A percentile compares a stretch with the other conserved stretches of the same genome.
These are phyloP conservation scores for Neolamprologus fasciatus DNA, from an alignment of 2,113 vertebrate species.

Conservation along the genomic window DNA sequence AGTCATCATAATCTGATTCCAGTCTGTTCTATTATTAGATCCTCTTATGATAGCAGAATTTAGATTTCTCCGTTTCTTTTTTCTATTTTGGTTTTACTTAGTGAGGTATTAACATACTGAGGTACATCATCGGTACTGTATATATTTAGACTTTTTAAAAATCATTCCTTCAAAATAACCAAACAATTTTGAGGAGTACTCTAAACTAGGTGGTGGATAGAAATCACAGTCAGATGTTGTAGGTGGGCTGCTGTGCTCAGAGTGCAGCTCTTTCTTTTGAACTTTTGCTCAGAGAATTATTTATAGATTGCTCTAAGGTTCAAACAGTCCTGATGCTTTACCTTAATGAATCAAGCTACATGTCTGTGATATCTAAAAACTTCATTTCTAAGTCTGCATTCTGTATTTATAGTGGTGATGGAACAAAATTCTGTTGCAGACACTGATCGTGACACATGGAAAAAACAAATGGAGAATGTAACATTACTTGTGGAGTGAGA, in stretches of 20 bases:
- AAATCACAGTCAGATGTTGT: neutral
- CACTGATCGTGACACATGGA: neutral
- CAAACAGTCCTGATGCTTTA: neutral
- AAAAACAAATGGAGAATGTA: neutral
- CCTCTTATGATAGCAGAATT: neutral
- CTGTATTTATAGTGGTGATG: neutral
- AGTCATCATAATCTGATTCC: neutral
- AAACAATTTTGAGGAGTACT: neutral
- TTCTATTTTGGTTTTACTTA: neutral
- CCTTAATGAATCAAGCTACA: neutral
- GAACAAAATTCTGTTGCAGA: neutral
- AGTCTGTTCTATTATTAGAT: neutral
- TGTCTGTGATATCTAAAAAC: neutral
- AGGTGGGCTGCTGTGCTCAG: neutral
- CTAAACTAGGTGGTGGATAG: neutral
- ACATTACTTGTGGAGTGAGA: neutral
- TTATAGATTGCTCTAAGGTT: neutral
- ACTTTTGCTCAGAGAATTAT: neutral
- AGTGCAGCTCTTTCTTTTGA: neutral
- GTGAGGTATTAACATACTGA: fast-evolving
- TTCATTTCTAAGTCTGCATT: neutral
- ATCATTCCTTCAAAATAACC: neutral
- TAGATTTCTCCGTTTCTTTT: neutral
- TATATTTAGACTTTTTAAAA: neutral
- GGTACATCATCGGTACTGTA: neutral